Evolutionary conservation across 2,888 invertebrate species (phyloP).

Genomic region (Tryphoninae sp.): DNA sequence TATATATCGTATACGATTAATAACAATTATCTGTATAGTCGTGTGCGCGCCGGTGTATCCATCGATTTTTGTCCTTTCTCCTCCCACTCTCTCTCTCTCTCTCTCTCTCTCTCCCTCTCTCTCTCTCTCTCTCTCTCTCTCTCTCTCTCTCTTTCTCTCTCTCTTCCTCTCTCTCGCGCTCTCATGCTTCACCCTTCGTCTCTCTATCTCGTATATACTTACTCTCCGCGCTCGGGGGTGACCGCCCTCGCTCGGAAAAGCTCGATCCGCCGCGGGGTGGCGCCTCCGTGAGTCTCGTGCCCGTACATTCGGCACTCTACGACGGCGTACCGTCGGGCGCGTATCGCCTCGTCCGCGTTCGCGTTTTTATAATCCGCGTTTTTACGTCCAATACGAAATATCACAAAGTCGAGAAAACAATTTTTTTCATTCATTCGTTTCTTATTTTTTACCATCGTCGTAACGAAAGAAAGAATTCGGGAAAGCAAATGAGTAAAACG

Average conservation of each 20-base stretch:
- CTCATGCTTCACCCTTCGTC: neutral
- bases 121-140: conserved; percentile 53
- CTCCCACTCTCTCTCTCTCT: conserved; percentile 24
- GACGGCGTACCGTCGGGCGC: conserved; percentile 59
- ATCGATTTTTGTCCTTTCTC: conserved; percentile 65
- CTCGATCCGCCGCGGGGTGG: conserved; percentile 61
- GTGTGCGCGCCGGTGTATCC: conserved; percentile 63
- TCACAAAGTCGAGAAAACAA: neutral
- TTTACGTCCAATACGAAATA: conserved; percentile 10
- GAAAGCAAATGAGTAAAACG: neutral
- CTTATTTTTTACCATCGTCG: neutral
- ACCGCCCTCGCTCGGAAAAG: conserved; percentile 59
- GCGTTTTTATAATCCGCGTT: neutral
- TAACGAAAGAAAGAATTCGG: neutral
- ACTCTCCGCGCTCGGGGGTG: conserved; percentile 56
- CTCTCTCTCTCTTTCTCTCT: conserved; percentile 28
- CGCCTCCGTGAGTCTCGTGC: conserved; percentile 59
- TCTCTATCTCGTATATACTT: conserved; percentile 17
- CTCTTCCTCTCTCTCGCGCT: conserved; percentile 5
- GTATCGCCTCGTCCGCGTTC: conserved; percentile 48
- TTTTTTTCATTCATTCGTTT: neutral
- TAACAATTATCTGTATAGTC: conserved; percentile 67
- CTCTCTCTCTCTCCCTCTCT: conserved; percentile 21
- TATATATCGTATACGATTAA: conserved; percentile 59
- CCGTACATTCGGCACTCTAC: conserved; percentile 60